These are phyloP conservation scores for Megaceryle alcyon DNA, from an alignment of 2,797 vertebrate species.

Conservation along the genomic window DNA sequence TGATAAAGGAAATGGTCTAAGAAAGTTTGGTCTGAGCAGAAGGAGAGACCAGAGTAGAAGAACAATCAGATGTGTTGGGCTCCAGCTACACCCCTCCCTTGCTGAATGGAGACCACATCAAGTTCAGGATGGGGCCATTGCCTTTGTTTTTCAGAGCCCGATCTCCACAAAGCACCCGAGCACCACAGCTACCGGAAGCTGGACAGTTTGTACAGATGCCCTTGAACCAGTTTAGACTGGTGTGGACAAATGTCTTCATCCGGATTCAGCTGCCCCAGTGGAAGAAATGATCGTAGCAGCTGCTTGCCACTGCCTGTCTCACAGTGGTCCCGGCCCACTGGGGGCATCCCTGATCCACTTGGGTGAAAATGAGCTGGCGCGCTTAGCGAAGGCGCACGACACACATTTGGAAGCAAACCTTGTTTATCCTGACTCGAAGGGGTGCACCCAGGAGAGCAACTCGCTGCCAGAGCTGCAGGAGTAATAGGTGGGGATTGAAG, in stretches of 20 bases:
- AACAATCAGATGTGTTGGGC: slow-evolving; percentile 46
- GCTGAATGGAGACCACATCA: neutral
- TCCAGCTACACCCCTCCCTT: slow-evolving; percentile 24
- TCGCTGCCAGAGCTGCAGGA: neutral
- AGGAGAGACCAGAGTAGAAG: slow-evolving; percentile 33
- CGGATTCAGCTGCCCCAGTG: slow-evolving; percentile 9
- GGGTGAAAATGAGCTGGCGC: neutral
- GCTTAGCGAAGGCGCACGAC: neutral
- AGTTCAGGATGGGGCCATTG: slow-evolving; percentile 32
- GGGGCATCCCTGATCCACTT: slow-evolving; percentile 13
- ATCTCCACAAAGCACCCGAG: neutral
- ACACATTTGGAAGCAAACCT: neutral
- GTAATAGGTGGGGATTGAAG: neutral
- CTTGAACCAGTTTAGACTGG: slow-evolving; percentile 59
- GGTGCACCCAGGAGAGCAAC: neutral
- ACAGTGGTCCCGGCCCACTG: neutral
- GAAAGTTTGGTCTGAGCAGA: slow-evolving; percentile 47
- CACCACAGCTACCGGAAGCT: slow-evolving; percentile 23
- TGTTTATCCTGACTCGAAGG: neutral
- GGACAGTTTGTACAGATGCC: slow-evolving; percentile 36
- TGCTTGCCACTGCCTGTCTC: slow-evolving; percentile 27
- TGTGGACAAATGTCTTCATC: slow-evolving; percentile 40
- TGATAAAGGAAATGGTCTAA: slow-evolving; percentile 65
- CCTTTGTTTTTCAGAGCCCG: slow-evolving; percentile 49
- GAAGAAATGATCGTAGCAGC: slow-evolving; percentile 26